These are phyloP conservation scores for Oryzias dopingdopingensis DNA, from an alignment of 2,797 vertebrate genomes.

Conservation along the genomic window DNA sequence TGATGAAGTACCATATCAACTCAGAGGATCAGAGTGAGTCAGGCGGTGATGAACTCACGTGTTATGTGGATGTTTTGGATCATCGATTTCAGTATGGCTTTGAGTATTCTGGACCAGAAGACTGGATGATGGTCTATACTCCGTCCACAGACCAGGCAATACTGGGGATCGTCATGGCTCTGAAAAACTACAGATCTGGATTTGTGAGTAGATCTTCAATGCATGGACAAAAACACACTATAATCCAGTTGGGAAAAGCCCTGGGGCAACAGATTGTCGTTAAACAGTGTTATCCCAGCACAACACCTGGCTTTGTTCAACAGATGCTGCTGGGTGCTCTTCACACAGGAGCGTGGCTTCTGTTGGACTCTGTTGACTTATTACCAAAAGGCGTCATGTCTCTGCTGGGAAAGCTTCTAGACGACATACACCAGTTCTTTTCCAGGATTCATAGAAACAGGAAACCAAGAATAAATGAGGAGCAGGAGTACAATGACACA, in stretches of 20 bases:
- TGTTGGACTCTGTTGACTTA: slow-evolving; percentile 75
- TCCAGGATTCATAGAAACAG: slow-evolving; percentile 40
- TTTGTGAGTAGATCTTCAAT: slow-evolving; percentile 76
- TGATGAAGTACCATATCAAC: slow-evolving; percentile 80
- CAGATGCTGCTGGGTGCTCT: slow-evolving; percentile 81
- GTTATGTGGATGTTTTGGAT: slow-evolving; percentile 78
- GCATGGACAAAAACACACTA: slow-evolving; percentile 73
- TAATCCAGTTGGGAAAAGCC: slow-evolving; percentile 73
- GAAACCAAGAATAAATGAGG: slow-evolving; percentile 3
- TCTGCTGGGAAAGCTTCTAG: slow-evolving; percentile 76
- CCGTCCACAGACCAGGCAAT: slow-evolving; percentile 75
- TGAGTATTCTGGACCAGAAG: slow-evolving; percentile 82
- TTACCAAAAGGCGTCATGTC: slow-evolving; percentile 71
- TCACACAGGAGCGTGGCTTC: slow-evolving; percentile 81
- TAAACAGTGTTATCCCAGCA: slow-evolving; percentile 70
- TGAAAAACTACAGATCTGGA: slow-evolving; percentile 78
- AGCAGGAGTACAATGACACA: slow-evolving; percentile 20
- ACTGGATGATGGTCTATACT: slow-evolving; percentile 68
- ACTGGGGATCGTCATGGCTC: slow-evolving; percentile 79
- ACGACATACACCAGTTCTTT: slow-evolving; percentile 72
- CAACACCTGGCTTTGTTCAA: slow-evolving; percentile 56
- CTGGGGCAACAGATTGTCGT: slow-evolving; percentile 80
- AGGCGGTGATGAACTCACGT: slow-evolving; percentile 28
- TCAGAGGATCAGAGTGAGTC: slow-evolving; percentile 22
- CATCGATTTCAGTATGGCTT: slow-evolving; percentile 76